These are phyloP conservation scores for Tetramorium simillimum DNA, from an alignment of 1,140 invertebrate species.

Conservation along the genomic window DNA sequence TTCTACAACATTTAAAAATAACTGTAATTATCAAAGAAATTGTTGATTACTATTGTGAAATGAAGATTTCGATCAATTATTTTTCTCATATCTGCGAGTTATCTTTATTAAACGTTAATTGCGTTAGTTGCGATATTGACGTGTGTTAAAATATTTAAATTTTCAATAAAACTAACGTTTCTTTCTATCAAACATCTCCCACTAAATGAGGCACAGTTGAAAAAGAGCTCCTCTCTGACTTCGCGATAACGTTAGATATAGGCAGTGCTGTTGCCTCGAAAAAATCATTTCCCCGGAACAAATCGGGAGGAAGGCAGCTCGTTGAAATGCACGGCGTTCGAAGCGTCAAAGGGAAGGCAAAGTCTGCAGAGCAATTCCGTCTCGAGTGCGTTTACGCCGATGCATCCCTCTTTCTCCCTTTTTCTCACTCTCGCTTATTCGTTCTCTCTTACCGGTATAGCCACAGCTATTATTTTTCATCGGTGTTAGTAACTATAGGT, in stretches of 20 bases:
- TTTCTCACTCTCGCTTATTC: constrained; percentile 7
- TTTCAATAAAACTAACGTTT: not conserved
- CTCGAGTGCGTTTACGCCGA: constrained; percentile 74
- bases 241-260: constrained; percentile 38
- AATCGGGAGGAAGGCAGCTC: constrained; percentile 74
- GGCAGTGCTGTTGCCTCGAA: constrained; percentile 63
- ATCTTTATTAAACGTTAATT: not conserved
- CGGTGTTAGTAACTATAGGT: constrained; percentile 70
- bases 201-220: constrained; percentile 29
- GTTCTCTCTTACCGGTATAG: constrained; percentile 58
- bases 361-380: constrained; percentile 72
- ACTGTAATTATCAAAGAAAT: not conserved
- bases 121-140: not conserved
- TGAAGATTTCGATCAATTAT: not conserved
- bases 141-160: not conserved
- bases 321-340: constrained; percentile 75
- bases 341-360: constrained; percentile 76
- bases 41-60: not conserved
- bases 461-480: constrained; percentile 76
- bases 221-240: constrained; percentile 23
- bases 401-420: constrained; percentile 49
- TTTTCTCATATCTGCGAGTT: not conserved
- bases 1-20: not conserved
- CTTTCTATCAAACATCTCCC: not conserved
- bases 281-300: constrained; percentile 72